Evolutionary conservation across 2,113 vertebrate genomes (phyloP).

Genomic region (Saguinus imperator): DNA sequence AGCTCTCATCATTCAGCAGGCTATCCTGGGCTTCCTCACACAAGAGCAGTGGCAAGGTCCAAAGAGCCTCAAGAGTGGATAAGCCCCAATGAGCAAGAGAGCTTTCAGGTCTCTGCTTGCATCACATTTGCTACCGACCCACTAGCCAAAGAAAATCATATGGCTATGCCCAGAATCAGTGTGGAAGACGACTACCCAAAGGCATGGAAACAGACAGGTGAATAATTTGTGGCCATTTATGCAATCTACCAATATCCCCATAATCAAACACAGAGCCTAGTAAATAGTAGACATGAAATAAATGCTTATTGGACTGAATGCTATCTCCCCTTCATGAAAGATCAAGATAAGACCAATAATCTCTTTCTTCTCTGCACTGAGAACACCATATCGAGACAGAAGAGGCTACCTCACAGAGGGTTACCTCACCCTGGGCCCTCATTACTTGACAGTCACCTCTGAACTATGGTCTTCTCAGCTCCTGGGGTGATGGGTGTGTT

Average conservation of each 20-base stretch:
- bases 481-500: not conserved
- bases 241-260: not conserved
- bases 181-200: not conserved
- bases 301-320: not conserved
- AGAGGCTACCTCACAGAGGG: not conserved
- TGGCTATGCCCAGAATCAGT: not conserved
- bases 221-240: not conserved
- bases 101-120: not conserved
- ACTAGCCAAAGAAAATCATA: constrained; percentile 6
- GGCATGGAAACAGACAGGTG: not conserved
- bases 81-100: not conserved
- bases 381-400: not conserved
- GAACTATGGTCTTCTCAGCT: not conserved
- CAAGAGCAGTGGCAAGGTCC: not conserved
- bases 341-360: not conserved
- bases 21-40: not conserved
- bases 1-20: not conserved
- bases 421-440: not conserved
- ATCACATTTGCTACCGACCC: not conserved
- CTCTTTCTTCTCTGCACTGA: not conserved
- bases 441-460: not conserved
- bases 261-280: not conserved
- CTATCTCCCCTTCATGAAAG: not conserved
- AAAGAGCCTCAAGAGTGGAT: constrained; percentile 8
- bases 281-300: not conserved